Conservation (phyloP, 2,888 invertebrate genomes). For the Hirtodrosophila alboralis region DNA sequence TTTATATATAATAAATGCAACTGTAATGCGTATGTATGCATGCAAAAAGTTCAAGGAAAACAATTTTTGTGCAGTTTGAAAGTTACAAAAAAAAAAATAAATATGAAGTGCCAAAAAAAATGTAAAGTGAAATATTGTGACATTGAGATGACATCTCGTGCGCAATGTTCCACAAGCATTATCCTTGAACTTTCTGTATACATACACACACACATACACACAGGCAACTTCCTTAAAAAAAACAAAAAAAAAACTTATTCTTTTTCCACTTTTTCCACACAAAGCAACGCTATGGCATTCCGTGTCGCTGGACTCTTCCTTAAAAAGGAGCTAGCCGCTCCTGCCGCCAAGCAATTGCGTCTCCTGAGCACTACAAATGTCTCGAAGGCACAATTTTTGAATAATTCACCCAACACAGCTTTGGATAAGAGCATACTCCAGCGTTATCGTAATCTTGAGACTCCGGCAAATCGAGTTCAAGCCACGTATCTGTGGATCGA, state of each 20-base stretch:
- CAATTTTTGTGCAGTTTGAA: constrained; percentile 16
- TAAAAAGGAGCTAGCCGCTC: constrained; percentile 72
- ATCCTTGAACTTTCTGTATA: constrained; percentile 54
- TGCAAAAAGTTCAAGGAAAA: constrained; percentile 11
- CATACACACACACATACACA: constrained; percentile 21
- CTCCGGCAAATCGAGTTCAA: constrained; percentile 86
- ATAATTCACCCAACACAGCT: constrained; percentile 91
- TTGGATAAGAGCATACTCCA: constrained; percentile 89
- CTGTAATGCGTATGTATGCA: constrained; percentile 1
- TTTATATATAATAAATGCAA: constrained; percentile 2
- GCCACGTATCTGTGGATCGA: constrained; percentile 91
- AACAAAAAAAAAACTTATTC: constrained; percentile 34
- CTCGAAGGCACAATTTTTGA: constrained; percentile 60
- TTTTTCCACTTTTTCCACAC: constrained; percentile 34
- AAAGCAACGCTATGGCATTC: constrained; percentile 75
- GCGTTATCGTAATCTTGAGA: constrained; percentile 88
- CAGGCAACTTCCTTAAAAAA: background rate
- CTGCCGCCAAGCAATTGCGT: constrained; percentile 65
- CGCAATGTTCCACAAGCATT: constrained; percentile 36
- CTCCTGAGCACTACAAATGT: constrained; percentile 53
- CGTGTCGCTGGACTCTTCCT: constrained; percentile 82
- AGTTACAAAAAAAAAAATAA: constrained; percentile 3
- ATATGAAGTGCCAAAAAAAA: constrained; percentile 11
- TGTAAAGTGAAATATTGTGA: constrained; percentile 37
- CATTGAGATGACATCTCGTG: constrained; percentile 40